These are phyloP conservation scores for Autographa pulchrina DNA, from an alignment of 2,888 invertebrate genomes.

Conservation along the genomic window DNA sequence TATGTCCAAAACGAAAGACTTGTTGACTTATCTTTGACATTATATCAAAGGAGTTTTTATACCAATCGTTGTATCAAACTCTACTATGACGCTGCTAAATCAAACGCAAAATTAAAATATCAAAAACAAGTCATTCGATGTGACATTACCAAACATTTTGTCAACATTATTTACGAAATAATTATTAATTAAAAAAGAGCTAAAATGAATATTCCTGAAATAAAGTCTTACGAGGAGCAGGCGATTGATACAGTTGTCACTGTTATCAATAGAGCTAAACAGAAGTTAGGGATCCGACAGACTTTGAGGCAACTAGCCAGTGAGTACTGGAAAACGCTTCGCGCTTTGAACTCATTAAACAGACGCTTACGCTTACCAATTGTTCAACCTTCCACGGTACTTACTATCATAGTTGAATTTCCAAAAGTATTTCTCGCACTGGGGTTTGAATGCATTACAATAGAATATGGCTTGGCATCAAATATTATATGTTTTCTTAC, in stretches of 20 bases:
- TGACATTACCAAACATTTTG: constrained; percentile 18
- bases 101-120: neutral
- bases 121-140: constrained; percentile 16
- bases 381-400: neutral
- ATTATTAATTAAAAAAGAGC: neutral
- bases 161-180: constrained; percentile 14
- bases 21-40: too few relatives aligned
- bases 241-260: constrained; percentile 77
- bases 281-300: constrained; percentile 70
- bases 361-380: neutral
- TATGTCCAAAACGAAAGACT: too few relatives aligned
- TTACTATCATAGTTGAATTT: constrained; percentile 21
- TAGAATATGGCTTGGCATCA: neutral
- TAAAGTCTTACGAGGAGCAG: constrained; percentile 72
- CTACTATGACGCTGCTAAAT: neutral
- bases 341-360: neutral
- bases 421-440: constrained; percentile 11
- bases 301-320: constrained; percentile 74
- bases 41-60: neutral
- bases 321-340: constrained; percentile 55
- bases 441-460: neutral
- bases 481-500: too few relatives aligned
- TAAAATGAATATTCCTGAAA: constrained; percentile 74
- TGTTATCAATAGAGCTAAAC: constrained; percentile 76
- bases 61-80: neutral